phyloP scores from a whole-genome alignment of 2,113 vertebrate species.

The Bubo scandiacus region DNA sequence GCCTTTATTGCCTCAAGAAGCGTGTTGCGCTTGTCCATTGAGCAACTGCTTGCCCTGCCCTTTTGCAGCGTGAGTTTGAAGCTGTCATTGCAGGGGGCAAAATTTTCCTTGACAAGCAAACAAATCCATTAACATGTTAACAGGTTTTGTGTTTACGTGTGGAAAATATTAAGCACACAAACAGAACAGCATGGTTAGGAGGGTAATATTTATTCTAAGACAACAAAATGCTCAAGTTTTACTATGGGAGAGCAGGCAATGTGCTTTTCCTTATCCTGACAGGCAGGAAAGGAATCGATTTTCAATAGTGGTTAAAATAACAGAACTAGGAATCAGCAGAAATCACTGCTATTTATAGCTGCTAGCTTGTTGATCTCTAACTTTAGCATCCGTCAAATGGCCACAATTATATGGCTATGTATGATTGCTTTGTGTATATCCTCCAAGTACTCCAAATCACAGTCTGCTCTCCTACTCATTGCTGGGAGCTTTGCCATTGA shows the following conservation, averaged over 20 bases:
- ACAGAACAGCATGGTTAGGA: background rate
- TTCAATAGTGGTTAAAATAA: background rate
- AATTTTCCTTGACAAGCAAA: constrained; percentile 54
- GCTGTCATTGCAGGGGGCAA: constrained; percentile 45
- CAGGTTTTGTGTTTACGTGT: background rate
- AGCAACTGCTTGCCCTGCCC: constrained; percentile 29
- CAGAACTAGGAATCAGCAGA: background rate
- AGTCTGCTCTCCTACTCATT: background rate
- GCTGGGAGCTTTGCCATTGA: constrained; percentile 30
- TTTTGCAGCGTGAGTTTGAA: constrained; percentile 8
- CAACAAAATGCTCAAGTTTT: background rate
- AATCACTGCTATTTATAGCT: background rate
- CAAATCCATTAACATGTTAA: constrained; percentile 54
- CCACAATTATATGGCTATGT: background rate
- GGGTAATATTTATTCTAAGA: background rate
- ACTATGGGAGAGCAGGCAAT: accelerated
- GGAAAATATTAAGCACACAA: background rate
- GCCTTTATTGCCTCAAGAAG: background rate
- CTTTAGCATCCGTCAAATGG: constrained; percentile 5
- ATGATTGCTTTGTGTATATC: background rate
- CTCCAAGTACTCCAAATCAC: constrained; percentile 29
- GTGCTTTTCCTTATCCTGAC: background rate
- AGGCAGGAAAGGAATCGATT: background rate
- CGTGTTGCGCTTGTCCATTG: background rate
- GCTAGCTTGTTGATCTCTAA: constrained; percentile 19